Evolutionary conservation across 2,113 vertebrate species (phyloP).

Genomic region (Lucifuga dentata): DNA sequence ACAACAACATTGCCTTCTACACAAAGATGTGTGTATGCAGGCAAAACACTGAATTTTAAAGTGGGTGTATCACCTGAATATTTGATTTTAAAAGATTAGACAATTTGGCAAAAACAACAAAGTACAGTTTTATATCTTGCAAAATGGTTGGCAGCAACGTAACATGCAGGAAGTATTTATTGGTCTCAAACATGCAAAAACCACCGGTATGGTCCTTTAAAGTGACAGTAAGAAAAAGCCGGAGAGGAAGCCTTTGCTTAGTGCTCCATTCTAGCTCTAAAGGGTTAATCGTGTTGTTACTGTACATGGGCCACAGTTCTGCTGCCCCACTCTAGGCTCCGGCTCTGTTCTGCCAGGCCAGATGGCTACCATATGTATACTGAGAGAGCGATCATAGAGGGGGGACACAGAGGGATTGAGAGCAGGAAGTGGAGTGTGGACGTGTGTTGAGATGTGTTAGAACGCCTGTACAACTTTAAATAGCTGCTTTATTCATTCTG

Average conservation of each 20-base stretch:
- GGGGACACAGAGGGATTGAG: constrained; percentile 49
- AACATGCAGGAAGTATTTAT: too few species aligned
- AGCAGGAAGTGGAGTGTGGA: constrained; percentile 53
- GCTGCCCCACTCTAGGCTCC: constrained; percentile 60
- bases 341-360: constrained; percentile 71
- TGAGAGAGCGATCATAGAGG: constrained; percentile 58
- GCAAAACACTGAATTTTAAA: too few species aligned
- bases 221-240: neutral
- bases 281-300: constrained; percentile 69
- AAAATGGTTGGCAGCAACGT: too few species aligned
- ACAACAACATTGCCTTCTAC: too few species aligned
- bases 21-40: too few species aligned
- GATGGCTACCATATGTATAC: constrained; percentile 84
- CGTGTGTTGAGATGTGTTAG: constrained; percentile 47
- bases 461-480: constrained; percentile 41
- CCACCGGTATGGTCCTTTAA: too few species aligned
- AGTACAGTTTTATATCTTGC: too few species aligned
- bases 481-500: constrained; percentile 28
- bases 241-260: neutral
- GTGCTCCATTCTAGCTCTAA: constrained; percentile 17
- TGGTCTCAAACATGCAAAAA: too few species aligned
- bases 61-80: too few species aligned
- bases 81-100: too few species aligned
- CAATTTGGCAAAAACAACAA: too few species aligned
- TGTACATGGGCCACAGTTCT: constrained; percentile 62